Conservation (phyloP, 1,140 invertebrate species). For the Delia radicum region DNA sequence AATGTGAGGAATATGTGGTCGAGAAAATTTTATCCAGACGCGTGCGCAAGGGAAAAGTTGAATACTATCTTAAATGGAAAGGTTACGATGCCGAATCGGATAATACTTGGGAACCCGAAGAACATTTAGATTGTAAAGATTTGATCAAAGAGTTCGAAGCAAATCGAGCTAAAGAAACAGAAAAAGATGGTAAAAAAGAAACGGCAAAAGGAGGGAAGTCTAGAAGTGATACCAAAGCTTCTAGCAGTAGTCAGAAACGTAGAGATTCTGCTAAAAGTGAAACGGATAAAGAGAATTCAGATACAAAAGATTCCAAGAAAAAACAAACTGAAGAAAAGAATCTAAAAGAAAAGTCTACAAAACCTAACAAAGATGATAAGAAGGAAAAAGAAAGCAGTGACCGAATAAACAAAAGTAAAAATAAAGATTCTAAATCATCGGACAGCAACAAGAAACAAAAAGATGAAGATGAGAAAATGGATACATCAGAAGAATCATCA, state of each 20-base stretch:
- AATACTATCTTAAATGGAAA: conserved; percentile 91
- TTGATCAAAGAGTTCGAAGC: conserved; percentile 86
- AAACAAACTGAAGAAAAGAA: background rate
- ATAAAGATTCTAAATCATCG: no score
- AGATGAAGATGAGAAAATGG: background rate
- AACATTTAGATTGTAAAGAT: conserved; percentile 90
- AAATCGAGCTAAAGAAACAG: conserved; percentile 49
- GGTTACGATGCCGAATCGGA: conserved; percentile 79
- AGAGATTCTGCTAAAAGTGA: background rate
- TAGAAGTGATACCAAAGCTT: background rate
- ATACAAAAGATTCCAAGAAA: background rate
- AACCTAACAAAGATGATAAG: background rate
- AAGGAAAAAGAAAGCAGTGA: no score
- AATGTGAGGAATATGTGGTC: conserved; percentile 79
- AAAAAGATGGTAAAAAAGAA: background rate
- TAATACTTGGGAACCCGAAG: conserved; percentile 85
- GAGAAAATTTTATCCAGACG: conserved; percentile 81
- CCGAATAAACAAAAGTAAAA: background rate
- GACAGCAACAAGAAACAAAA: background rate
- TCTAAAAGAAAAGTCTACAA: background rate
- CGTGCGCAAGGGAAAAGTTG: conserved; percentile 75
- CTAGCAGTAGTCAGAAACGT: background rate
- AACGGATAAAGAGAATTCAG: background rate
- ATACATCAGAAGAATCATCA: background rate
- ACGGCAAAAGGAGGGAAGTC: background rate